phyloP scores from a whole-genome alignment of 2,797 vertebrate genomes.

The Argya squamiceps region DNA sequence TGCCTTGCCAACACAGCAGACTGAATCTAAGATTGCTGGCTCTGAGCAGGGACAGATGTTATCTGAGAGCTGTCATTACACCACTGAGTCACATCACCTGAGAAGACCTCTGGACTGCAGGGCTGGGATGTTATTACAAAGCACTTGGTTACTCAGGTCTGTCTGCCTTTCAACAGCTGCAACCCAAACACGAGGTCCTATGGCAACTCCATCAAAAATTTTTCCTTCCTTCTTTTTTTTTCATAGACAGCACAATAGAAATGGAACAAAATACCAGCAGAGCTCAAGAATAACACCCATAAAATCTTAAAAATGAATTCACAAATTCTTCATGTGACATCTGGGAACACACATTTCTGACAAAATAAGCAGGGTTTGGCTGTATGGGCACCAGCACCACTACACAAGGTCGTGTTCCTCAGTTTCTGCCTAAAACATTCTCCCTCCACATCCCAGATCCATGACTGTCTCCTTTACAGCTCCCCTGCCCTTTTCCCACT shows the following conservation, averaged over 20 bases:
- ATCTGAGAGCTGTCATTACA: conserved; percentile 27
- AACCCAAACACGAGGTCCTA: background rate
- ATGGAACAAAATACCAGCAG: background rate
- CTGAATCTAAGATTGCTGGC: background rate
- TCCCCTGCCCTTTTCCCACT: background rate
- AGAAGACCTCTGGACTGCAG: conserved; percentile 21
- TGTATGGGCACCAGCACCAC: background rate
- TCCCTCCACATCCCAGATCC: background rate
- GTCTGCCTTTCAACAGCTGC: background rate
- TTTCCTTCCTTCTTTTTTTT: background rate
- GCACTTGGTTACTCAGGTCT: background rate
- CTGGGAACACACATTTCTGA: background rate
- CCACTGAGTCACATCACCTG: conserved; percentile 1
- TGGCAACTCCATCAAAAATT: background rate
- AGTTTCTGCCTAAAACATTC: background rate
- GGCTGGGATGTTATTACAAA: background rate
- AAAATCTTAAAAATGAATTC: background rate
- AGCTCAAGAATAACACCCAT: background rate
- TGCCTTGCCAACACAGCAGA: conserved; percentile 6
- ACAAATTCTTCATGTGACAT: background rate
- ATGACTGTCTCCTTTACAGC: rapidly evolving
- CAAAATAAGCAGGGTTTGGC: background rate
- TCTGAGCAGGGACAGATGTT: conserved; percentile 43
- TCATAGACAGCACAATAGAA: background rate
- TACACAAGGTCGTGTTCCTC: background rate